Evolutionary conservation across 2,888 invertebrate genomes (phyloP), one percentile per base, ranked within the genome.

Genomic region (Hypomecis punctinalis): DNA sequence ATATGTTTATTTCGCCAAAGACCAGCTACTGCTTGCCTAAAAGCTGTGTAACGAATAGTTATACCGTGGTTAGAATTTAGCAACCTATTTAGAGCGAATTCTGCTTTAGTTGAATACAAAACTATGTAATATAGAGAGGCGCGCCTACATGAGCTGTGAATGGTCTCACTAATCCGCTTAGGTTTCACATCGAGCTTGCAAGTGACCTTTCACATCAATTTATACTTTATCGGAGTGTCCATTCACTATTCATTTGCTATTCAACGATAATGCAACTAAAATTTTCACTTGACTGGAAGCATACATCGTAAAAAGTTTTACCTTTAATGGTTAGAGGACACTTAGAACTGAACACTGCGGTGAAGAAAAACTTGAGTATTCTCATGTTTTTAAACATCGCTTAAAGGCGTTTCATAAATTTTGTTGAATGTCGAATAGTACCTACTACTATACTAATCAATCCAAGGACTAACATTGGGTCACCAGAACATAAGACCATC

Each of bases 31-130:
- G 61, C 45, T 39, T 37, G 5, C 36, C n/a, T n/a, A 35, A 35
- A n/a, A 33, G 35, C 33, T 51, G 7, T 39, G 58, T 13, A n/a
- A 13, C 67, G 59, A 66, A 65, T 60, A 67, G 49, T 61, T 61
- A 70, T 75, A 73, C 69, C 58, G 71, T 66, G 70, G 62, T 67
- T 75, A 67, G 58, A 73, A 66, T 63, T 63, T 55, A 57, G 67
- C 64, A 70, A 53, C 60, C 71, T 76, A 77, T 76, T 78, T 65
- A 53, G 47, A 74, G 69, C 61, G 64, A 72, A 70, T 57, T 63
- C 47, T 64, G 56, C 37, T 63, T 70, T 36, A 68, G 51, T 42
- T 23, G 62, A 68, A 74, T 71, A 61, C 39, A 60, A 69, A 42
- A 46, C 56, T 67, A 72, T 63, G 60, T 23, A 23, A 3, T 61